Base-by-base conservation (phyloP, 2,888 invertebrate species). In the Phasia obesa region DNA sequence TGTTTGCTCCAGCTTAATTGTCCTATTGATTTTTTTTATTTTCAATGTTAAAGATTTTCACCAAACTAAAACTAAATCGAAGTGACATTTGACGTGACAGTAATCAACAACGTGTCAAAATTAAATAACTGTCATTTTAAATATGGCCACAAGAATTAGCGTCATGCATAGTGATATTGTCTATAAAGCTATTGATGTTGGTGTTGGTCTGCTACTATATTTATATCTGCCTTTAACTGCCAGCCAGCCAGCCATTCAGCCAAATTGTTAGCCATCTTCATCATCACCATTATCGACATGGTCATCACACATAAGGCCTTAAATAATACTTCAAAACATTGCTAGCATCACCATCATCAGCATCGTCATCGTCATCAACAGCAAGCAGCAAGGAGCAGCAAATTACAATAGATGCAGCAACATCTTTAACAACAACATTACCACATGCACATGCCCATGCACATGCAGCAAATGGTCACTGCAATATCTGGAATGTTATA, bases 31-130 rank as follows among this genome's bases (percentile, higher is more conserved):
- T 55, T 1, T 60, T 23, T 57, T 47, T 51, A 7, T 67, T 59
- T 51, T 42, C 44, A 53, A n/a, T 70, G 42, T 35, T 76, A 69
- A 59, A 78, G 74, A 64, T 78, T 79, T 81, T 65, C 65, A 42
- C 67, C 60, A 71, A 83, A 79, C 79, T 83, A 55, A 83, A 82
- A 84, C 83, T 83, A 78, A 81, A 84, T 84, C 79, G 79, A 84
- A 84, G 79, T 85, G 84, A 84, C 86, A 82, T 83, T 81, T 85
- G 86, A 86, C 85, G 84, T 85, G 85, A 83, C 86, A 86, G 85
- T 86, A 86, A 86, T 86, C 85, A 85, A 85, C 86, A 85, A 85
- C 86, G 86, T 86, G 86, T 87, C 86, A 85, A 86, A 86, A 87
- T 84, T 86, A 87, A 87, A 86, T 86, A 86, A 85, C 86, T 85